A percentile compares a stretch with the other conserved stretches of the same genome.
Conservation (phyloP, 2,888 invertebrate species). For the Amphipyra tragopoginis region DNA sequence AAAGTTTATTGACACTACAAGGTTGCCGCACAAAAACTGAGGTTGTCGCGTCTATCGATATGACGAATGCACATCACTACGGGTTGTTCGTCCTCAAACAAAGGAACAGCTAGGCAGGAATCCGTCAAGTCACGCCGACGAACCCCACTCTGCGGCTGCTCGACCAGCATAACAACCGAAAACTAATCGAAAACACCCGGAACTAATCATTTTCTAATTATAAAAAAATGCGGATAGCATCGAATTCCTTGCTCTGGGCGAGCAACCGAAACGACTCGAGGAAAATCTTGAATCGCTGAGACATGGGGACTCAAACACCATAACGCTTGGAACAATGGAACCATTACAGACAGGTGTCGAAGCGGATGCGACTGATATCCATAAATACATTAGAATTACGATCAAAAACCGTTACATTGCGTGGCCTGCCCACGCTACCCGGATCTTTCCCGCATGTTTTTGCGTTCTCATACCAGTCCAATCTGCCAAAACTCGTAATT, state of each 20-base stretch:
- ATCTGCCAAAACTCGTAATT: constrained; percentile 66
- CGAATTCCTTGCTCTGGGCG: constrained; percentile 69
- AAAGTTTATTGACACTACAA: constrained; percentile 56
- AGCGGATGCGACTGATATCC: constrained; percentile 47
- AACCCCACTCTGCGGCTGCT: constrained; percentile 63
- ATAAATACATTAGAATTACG: constrained; percentile 52
- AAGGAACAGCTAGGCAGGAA: constrained; percentile 79
- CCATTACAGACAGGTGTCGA: constrained; percentile 58
- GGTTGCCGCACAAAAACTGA: constrained; percentile 47
- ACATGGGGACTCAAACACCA: constrained; percentile 46
- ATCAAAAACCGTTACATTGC: constrained; percentile 40
- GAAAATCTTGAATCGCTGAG: constrained; percentile 62
- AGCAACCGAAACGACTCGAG: constrained; percentile 66
- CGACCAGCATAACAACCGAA: constrained; percentile 75
- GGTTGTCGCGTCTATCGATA: constrained; percentile 54
- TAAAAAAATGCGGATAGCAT: constrained; percentile 80
- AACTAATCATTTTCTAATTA: constrained; percentile 86
- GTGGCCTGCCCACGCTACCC: constrained; percentile 64
- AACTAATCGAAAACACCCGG: constrained; percentile 87
- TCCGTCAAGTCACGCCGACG: constrained; percentile 84
- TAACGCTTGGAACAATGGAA: constrained; percentile 59
- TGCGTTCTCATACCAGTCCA: constrained; percentile 58
- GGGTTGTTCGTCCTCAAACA: constrained; percentile 74
- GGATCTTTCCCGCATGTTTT: constrained; percentile 75
- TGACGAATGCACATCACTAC: constrained; percentile 64